Percentiles rank a stretch among this genome's conserved stretches.
Conservation (phyloP, 2,797 vertebrate species). For the Crypturellus tataupa region DNA sequence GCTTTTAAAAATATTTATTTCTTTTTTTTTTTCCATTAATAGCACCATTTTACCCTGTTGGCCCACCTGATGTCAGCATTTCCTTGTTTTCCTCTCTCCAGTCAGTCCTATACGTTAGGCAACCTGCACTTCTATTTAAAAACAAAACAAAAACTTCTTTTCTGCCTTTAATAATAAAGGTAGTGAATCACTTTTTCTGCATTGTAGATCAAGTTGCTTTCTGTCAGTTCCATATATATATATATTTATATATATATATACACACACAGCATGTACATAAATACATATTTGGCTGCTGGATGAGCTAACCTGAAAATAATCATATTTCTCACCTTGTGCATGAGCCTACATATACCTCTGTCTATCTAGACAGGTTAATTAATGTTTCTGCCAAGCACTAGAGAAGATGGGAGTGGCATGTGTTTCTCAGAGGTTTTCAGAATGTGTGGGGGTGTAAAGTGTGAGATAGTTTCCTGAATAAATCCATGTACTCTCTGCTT, state of each 20-base stretch:
- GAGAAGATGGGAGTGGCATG: not conserved
- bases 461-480: not conserved
- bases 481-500: not conserved
- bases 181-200: not conserved
- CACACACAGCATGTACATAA: not conserved
- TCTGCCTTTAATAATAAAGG: not conserved
- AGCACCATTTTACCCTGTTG: not conserved
- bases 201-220: not conserved
- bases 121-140: accelerated
- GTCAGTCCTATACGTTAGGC: not conserved
- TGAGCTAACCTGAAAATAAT: constrained; percentile 64
- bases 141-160: not conserved
- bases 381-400: constrained; percentile 35
- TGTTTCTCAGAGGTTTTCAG: constrained; percentile 41
- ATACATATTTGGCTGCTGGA: not conserved
- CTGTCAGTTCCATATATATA: not conserved
- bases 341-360: constrained; percentile 43
- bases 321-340: constrained; percentile 53
- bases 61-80: constrained; percentile 72
- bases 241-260: too few species aligned
- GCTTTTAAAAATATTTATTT: too few species aligned
- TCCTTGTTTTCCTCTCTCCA: not conserved
- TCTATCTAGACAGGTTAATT: constrained; percentile 77
- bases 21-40: not conserved
- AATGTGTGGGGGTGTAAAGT: constrained; percentile 28